Evolutionary conservation across 92 coral and sea anemone genomes (phyloP).

Genomic region (Palythoa grandiflora): DNA sequence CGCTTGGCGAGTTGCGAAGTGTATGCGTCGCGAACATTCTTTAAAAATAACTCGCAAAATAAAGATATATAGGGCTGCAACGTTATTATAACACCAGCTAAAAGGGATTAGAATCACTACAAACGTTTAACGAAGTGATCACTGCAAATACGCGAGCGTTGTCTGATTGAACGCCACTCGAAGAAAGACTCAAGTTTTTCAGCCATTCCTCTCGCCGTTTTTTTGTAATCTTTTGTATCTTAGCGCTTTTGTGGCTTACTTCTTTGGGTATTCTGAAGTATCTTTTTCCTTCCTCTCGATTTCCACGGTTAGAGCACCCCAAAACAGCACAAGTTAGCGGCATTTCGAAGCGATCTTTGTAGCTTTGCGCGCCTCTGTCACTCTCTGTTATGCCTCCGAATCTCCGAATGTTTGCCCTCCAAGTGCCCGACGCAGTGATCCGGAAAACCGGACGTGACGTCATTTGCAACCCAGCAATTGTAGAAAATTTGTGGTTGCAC

Average conservation of each 20-base stretch:
- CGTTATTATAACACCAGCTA: neutral
- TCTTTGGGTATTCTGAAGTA: slow-evolving; percentile 46
- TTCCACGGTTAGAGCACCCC: slow-evolving; percentile 52
- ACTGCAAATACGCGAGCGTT: slow-evolving; percentile 15
- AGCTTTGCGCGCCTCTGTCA: neutral
- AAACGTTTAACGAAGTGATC: slow-evolving; percentile 21
- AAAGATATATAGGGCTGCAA: slow-evolving; percentile 10
- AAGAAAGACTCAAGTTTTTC: neutral
- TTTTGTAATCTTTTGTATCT: slow-evolving; percentile 4
- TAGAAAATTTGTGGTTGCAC: slow-evolving; percentile 8
- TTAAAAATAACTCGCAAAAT: slow-evolving; percentile 4
- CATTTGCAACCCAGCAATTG: too few relatives aligned
- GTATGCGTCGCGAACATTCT: slow-evolving; percentile 1
- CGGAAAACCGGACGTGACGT: too few relatives aligned
- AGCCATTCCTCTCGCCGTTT: slow-evolving; percentile 25
- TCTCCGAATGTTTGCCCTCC: too few relatives aligned
- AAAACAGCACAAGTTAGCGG: slow-evolving; percentile 41
- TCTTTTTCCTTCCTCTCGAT: slow-evolving; percentile 46
- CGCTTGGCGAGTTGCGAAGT: slow-evolving; percentile 8
- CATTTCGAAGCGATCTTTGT: slow-evolving; percentile 9
- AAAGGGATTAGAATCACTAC: neutral
- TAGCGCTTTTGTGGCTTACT: slow-evolving; percentile 20
- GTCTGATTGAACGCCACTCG: neutral
- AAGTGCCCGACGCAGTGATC: too few relatives aligned
- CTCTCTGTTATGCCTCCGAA: neutral